Conservation (phyloP, 2,888 invertebrate genomes). For the Oscheius sp. region DNA sequence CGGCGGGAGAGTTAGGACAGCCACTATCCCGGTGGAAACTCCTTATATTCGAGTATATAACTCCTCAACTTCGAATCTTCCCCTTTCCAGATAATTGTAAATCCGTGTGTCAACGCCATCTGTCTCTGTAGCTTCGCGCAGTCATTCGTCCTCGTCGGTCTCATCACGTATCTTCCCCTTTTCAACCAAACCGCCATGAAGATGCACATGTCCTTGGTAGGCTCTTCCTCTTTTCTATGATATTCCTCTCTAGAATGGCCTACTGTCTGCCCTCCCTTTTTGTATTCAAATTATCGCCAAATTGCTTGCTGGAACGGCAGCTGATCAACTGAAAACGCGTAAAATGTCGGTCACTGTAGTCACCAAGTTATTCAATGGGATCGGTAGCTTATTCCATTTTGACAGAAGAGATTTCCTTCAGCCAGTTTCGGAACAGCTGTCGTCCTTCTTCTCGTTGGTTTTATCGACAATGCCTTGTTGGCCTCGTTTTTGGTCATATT, state of each 20-base stretch:
- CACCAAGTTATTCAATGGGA: slow-evolving; percentile 62
- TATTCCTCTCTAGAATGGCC: slow-evolving; percentile 58
- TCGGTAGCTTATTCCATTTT: slow-evolving; percentile 47
- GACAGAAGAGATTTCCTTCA: slow-evolving; percentile 20
- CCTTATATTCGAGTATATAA: slow-evolving; percentile 60
- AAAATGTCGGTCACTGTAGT: slow-evolving; percentile 54
- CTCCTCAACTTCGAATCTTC: too few relatives aligned
- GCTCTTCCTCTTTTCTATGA: not conserved
- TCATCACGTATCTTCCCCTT: slow-evolving; percentile 67
- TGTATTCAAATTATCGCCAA: slow-evolving; percentile 66
- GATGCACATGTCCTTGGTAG: slow-evolving; percentile 54
- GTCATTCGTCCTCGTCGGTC: slow-evolving; percentile 64
- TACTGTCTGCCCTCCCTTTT: slow-evolving; percentile 68
- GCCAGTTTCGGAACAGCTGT: slow-evolving; percentile 66
- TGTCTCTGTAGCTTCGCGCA: slow-evolving; percentile 69
- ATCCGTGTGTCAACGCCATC: slow-evolving; percentile 64
- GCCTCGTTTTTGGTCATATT: slow-evolving; percentile 57
- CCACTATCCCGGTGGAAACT: slow-evolving; percentile 51
- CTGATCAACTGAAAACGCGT: slow-evolving; percentile 61
- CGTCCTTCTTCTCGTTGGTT: too few relatives aligned
- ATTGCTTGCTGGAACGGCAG: slow-evolving; percentile 63
- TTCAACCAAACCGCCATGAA: slow-evolving; percentile 65
- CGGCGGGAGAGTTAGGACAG: slow-evolving; percentile 40
- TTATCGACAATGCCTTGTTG: slow-evolving; percentile 41
- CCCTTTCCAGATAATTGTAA: slow-evolving; percentile 55